Evolutionary conservation across 2,888 invertebrate genomes (phyloP).

Genomic region (Cryptophagus acutangulus): DNA sequence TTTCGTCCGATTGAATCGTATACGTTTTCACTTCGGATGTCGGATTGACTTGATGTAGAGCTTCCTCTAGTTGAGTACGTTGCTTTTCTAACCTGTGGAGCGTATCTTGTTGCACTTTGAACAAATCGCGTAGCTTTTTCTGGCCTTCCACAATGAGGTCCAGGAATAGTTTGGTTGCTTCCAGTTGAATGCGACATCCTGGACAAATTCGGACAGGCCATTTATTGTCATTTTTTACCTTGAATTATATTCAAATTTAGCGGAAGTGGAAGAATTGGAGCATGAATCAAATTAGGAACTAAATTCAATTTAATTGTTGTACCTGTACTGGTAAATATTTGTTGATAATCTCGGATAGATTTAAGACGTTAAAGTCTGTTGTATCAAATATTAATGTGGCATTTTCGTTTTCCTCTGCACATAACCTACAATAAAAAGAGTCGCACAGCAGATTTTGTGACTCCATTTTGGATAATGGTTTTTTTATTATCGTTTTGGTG

Average conservation of each 20-base stretch:
- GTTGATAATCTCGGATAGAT: conserved; percentile 63
- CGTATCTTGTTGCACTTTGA: conserved; percentile 47
- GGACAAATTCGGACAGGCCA: conserved; percentile 70
- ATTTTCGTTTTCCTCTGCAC: conserved; percentile 67
- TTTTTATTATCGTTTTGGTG: too few species aligned
- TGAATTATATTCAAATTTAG: not conserved
- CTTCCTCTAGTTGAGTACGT: conserved; percentile 39
- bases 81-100: conserved; percentile 44
- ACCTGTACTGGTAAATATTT: conserved; percentile 72
- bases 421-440: conserved; percentile 70
- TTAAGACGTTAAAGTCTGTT: conserved; percentile 54
- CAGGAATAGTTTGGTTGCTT: conserved; percentile 69
- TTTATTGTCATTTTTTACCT: conserved; percentile 67
- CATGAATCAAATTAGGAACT: conserved; percentile 28
- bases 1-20: conserved; percentile 41
- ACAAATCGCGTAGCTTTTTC: conserved; percentile 52
- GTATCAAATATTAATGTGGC: conserved; percentile 63
- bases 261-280: conserved; percentile 35
- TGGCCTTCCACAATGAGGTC: conserved; percentile 68
- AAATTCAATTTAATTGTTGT: conserved; percentile 38
- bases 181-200: conserved; percentile 70
- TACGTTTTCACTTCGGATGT: conserved; percentile 43
- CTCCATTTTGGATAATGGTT: conserved; percentile 40
- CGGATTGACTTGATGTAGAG: conserved; percentile 41
- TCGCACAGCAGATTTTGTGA: conserved; percentile 53